phyloP scores from a whole-genome alignment of 92 coral and sea anemone genomes.

The Paramuricea clavata region DNA sequence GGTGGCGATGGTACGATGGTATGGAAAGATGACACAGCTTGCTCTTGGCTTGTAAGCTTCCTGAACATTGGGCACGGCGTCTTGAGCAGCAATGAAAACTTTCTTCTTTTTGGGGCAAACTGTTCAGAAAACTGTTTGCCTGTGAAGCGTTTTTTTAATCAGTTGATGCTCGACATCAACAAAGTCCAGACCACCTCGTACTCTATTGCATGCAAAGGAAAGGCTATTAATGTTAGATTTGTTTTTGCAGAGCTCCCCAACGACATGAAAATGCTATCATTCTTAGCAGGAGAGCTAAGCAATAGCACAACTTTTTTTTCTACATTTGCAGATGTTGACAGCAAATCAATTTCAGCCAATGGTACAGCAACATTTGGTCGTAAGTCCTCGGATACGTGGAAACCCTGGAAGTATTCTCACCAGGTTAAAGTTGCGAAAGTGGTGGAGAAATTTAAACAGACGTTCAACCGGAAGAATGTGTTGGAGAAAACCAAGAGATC shows the following conservation, averaged over 20 bases:
- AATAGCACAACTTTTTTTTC: constrained; percentile 11
- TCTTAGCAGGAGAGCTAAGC: constrained; percentile 22
- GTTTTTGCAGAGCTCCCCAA: constrained; percentile 60
- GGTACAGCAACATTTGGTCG: constrained; percentile 53
- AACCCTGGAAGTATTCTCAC: constrained; percentile 57
- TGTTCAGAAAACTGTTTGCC: constrained; percentile 59
- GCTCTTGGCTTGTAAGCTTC: constrained; percentile 65
- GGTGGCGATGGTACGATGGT: background rate
- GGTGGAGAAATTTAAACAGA: constrained; percentile 32
- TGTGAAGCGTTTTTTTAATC: constrained; percentile 34
- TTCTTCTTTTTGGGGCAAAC: constrained; percentile 6
- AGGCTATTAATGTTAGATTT: constrained; percentile 41
- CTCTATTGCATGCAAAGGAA: constrained; percentile 25
- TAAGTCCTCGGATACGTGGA: constrained; percentile 48
- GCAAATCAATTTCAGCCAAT: constrained; percentile 1
- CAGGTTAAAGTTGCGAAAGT: constrained; percentile 43
- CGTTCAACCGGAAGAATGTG: constrained; percentile 7
- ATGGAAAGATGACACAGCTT: constrained; percentile 67
- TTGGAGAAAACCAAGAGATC: background rate
- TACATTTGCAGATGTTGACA: constrained; percentile 12
- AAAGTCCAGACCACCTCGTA: constrained; percentile 12
- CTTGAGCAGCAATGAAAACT: constrained; percentile 34
- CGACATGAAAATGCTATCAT: constrained; percentile 68
- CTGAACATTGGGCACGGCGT: constrained; percentile 58
- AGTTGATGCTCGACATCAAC: constrained; percentile 23